A percentile compares a stretch with the other conserved stretches of the same genome.
Evolutionary conservation across 1,140 invertebrate genomes (phyloP).

Genomic region (Drosophila lacertosa): DNA sequence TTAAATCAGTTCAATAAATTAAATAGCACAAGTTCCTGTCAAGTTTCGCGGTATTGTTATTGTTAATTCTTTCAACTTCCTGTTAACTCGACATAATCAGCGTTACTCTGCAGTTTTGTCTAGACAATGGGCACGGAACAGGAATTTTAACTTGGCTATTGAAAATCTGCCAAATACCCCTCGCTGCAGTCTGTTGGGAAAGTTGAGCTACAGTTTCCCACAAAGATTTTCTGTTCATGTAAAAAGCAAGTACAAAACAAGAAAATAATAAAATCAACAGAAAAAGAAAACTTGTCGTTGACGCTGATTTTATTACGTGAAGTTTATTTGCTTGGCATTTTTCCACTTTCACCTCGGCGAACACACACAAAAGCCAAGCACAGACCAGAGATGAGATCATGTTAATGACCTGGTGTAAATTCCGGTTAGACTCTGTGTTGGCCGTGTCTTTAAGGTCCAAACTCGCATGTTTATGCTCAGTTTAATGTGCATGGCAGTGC

Average conservation of each 20-base stretch:
- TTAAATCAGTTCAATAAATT: slow-evolving; percentile 6
- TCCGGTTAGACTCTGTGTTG: not conserved
- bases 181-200: slow-evolving; percentile 40
- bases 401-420: slow-evolving; percentile 34
- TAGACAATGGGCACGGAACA: slow-evolving; percentile 26
- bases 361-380: slow-evolving; percentile 31
- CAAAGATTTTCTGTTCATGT: slow-evolving; percentile 24
- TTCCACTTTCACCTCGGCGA: slow-evolving; percentile 66
- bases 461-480: not conserved
- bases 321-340: slow-evolving; percentile 65
- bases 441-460: not conserved
- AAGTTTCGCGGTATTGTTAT: not conserved
- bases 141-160: slow-evolving; percentile 37
- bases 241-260: slow-evolving; percentile 23
- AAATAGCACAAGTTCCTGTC: not conserved
- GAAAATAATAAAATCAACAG: no score
- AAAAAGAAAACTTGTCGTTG: slow-evolving; percentile 50
- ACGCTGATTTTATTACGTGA: slow-evolving; percentile 67
- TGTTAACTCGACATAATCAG: slow-evolving; percentile 19
- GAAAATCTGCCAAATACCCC: slow-evolving; percentile 2
- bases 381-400: slow-evolving; percentile 22
- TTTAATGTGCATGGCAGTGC: no score
- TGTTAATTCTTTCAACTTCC: slow-evolving; percentile 24
- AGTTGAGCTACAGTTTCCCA: slow-evolving; percentile 44
- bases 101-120: not conserved